These are phyloP conservation scores for Branchipolynoe longqiensis DNA, from an alignment of 2,888 invertebrate genomes.

Conservation along the genomic window DNA sequence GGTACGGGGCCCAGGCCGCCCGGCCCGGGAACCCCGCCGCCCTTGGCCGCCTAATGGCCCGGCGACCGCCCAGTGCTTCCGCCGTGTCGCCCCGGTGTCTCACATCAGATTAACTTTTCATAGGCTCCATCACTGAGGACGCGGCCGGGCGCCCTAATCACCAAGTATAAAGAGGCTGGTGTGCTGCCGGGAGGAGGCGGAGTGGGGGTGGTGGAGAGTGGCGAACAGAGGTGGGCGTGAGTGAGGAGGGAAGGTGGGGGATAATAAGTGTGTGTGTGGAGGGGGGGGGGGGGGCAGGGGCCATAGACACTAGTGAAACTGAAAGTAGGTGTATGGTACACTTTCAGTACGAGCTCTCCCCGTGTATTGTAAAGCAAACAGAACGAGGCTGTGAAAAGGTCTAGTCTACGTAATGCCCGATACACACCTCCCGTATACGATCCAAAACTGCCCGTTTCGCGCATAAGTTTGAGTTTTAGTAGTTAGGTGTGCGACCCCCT, in stretches of 20 bases:
- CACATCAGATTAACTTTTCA: conserved; percentile 58
- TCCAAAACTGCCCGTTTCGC: no score
- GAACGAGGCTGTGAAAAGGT: no score
- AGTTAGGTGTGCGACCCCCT: no score
- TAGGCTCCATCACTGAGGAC: conserved; percentile 25
- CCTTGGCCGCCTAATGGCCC: conserved; percentile 40
- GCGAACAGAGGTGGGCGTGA: no score
- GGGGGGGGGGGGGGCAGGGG: not conserved
- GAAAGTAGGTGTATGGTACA: no score
- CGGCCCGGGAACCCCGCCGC: not conserved
- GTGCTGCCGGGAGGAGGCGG: not conserved
- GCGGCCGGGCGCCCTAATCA: conserved; percentile 27
- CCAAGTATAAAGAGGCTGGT: conserved; percentile 56
- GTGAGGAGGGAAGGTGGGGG: no score
- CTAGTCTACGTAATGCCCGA: no score
- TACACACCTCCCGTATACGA: no score
- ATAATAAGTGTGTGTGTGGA: not conserved
- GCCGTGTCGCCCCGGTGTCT: not conserved
- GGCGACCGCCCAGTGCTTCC: conserved; percentile 13
- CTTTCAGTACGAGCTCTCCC: no score
- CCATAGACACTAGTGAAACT: no score
- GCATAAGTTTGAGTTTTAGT: no score
- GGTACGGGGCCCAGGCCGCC: not conserved
- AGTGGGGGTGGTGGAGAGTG: not conserved
- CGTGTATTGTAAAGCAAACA: no score